phyloP scores from a whole-genome alignment of 2,113 vertebrate genomes.

The Onychorhynchus coronatus region DNA sequence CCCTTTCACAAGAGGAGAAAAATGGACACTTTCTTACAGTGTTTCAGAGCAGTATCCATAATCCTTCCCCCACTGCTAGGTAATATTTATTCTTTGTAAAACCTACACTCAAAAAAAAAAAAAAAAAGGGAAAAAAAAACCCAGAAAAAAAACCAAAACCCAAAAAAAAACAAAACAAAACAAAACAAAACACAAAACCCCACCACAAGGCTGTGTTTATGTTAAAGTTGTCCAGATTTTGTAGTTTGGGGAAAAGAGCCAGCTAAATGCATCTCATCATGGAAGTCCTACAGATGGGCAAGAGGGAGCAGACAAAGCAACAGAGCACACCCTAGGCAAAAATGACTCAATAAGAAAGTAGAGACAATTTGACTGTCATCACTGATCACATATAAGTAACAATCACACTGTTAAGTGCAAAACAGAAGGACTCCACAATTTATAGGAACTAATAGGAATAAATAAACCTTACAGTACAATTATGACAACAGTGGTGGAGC shows the following conservation, averaged over 20 bases:
- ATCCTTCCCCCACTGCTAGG: not conserved
- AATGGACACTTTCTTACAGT: not conserved
- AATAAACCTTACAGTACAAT: not conserved
- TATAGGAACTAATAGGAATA: not conserved
- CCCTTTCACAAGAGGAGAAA: not conserved
- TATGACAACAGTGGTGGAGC: not conserved
- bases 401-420: not conserved
- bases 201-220: not conserved
- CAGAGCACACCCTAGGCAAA: not conserved
- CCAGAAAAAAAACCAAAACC: no score
- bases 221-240: not conserved
- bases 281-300: not conserved
- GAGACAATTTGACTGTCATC: not conserved
- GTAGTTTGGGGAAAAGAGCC: not conserved
- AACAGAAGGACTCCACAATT: not conserved
- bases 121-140: no score
- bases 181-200: no score
- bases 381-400: not conserved
- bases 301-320: not conserved
- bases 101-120: not conserved
- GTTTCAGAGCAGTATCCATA: not conserved
- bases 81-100: not conserved
- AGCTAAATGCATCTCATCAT: not conserved
- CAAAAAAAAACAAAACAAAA: no score
- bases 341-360: not conserved